A percentile compares a stretch with the other conserved stretches of the same genome.
phyloP scores from a whole-genome alignment of 1,140 invertebrate genomes.

The Bombus difficillimus region DNA sequence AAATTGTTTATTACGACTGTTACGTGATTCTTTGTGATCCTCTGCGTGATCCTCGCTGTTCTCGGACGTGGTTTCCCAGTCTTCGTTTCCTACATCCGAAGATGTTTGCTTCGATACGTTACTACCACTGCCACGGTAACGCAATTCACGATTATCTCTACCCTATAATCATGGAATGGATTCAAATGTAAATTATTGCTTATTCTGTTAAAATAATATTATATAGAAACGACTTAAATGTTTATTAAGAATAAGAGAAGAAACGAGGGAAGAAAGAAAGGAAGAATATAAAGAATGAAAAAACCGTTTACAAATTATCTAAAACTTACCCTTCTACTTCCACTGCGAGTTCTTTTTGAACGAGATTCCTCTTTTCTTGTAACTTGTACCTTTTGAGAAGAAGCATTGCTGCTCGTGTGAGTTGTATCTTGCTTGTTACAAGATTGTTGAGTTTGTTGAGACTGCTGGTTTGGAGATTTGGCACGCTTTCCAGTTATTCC shows the following conservation, averaged over 20 bases:
- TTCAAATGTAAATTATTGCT: background rate
- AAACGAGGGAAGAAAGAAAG: background rate
- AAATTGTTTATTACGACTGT: conserved; percentile 74
- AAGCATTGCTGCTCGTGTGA: conserved; percentile 45
- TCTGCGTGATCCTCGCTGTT: conserved; percentile 85
- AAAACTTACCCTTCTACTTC: conserved; percentile 74
- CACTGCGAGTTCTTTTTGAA: conserved; percentile 76
- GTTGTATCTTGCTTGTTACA: conserved; percentile 64
- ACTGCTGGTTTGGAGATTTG: conserved; percentile 74
- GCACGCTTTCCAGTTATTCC: conserved; percentile 84
- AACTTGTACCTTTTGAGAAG: conserved; percentile 61
- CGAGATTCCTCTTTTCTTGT: conserved; percentile 76
- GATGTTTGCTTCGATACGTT: conserved; percentile 75
- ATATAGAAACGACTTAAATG: background rate
- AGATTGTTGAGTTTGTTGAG: conserved; percentile 58
- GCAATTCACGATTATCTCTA: conserved; percentile 73
- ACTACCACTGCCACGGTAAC: conserved; percentile 68
- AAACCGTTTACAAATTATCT: background rate
- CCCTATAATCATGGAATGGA: conserved; percentile 58
- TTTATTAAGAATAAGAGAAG: background rate
- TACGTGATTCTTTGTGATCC: conserved; percentile 78
- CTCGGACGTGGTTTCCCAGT: conserved; percentile 88
- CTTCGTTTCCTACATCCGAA: conserved; percentile 84
- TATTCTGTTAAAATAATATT: background rate
- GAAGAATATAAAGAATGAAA: background rate